Evolutionary conservation across 2,113 vertebrate genomes (phyloP).

Genomic region (Pelvicachromis taeniatus): DNA sequence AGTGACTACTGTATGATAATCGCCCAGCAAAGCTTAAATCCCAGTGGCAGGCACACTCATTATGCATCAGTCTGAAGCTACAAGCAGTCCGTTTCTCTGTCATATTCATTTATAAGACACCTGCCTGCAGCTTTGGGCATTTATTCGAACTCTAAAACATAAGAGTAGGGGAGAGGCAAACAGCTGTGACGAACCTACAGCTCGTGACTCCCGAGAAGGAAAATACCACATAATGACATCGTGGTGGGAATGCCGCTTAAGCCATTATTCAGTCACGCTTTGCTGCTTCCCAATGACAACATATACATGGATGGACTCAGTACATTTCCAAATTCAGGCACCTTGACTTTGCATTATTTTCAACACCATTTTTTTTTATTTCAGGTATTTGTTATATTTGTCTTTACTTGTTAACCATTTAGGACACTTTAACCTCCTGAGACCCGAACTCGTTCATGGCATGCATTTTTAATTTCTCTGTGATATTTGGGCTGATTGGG

Average conservation of each 20-base stretch:
- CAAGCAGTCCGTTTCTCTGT: not conserved
- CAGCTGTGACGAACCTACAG: not conserved
- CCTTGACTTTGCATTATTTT: not conserved
- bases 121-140: not conserved
- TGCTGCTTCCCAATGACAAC: not conserved
- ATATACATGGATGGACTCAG: not conserved
- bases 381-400: not conserved
- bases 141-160: not conserved
- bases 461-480: no score
- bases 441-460: no score
- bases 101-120: not conserved
- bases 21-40: not conserved
- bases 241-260: not conserved
- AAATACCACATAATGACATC: not conserved
- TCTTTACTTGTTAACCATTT: not conserved
- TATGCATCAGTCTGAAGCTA: no score
- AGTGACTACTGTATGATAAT: not conserved
- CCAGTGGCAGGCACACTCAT: not conserved
- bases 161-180: not conserved
- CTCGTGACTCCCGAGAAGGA: not conserved
- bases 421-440: accelerated
- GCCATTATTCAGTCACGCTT: not conserved
- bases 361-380: not conserved
- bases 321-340: not conserved
- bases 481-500: no score